phyloP scores from a whole-genome alignment of 2,888 invertebrate genomes.

The Ametastegia equiseti region DNA sequence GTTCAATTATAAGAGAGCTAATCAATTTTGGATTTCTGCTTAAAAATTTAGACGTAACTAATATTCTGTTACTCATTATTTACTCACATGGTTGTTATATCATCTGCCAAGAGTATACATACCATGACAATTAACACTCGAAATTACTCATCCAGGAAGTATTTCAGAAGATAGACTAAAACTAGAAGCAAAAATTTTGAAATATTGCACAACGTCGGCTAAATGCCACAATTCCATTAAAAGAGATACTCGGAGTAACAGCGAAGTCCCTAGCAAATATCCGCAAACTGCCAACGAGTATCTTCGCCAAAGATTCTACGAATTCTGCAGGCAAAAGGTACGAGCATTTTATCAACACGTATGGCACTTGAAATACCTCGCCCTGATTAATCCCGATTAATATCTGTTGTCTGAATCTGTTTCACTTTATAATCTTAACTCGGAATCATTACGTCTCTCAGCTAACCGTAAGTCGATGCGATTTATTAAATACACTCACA shows the following conservation, averaged over 20 bases:
- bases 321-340: conserved; percentile 38
- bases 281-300: conserved; percentile 12
- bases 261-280: conserved; percentile 18
- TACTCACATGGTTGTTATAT: too few species aligned
- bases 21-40: background rate
- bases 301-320: conserved; percentile 34
- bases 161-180: conserved; percentile 25
- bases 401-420: background rate
- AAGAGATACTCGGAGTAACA: conserved; percentile 7
- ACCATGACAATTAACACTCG: background rate
- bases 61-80: background rate
- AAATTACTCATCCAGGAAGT: conserved; percentile 14
- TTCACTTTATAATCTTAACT: background rate
- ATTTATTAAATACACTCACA: background rate
- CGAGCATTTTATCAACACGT: background rate
- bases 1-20: background rate
- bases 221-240: background rate
- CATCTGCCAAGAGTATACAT: too few species aligned
- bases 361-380: background rate
- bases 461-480: conserved; percentile 4
- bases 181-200: conserved; percentile 32
- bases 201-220: conserved; percentile 23
- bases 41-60: background rate
- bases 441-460: background rate
- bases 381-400: background rate